Evolutionary conservation across 1,140 invertebrate genomes (phyloP), one percentile per base, ranked within the genome.

Genomic region (Drosophila baimaii): DNA sequence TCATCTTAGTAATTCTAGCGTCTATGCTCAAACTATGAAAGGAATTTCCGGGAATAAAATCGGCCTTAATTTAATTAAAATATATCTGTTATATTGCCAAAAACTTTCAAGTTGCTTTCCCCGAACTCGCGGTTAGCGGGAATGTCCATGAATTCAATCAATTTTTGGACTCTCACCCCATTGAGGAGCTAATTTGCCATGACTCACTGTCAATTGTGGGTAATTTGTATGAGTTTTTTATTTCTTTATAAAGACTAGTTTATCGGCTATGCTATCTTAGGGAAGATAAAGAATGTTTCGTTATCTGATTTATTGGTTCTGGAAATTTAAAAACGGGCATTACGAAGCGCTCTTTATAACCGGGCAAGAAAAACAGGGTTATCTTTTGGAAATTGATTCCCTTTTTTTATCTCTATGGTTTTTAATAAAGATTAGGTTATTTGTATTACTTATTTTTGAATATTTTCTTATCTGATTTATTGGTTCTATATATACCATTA

Each of bases 221-320:
- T 21, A 43, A 55, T 21, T 70, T 70, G 5, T 23, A 21, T 43
- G 35, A 25, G 5, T 70, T 54, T 68, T 68, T 44, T 69, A 71
- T 27, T 70, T 49, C n/a, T 17, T 27, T 39, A 57, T 71, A 70
- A 58, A 27, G 19, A 39, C 33, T 47, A 66, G 35, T 70, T 68
- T 68, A 39, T 71, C 52, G 51, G 27, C 33, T 17, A 27, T 49
- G 62, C 61, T 49, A 66, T 51, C 64, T 65, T 12, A 7, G 17
- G 9, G 17, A 10, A 65, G 66, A 70, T 70, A 70, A 52, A 55
- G 62, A 46, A 35, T 10, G 17, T 23, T 31, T 70, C 10, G 27
- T 69, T 70, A 70, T 70, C 66, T 68, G 37, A 70, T 70, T 70
- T 70, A 70, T 70, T 27, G 39, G 25, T 27, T 66, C 6, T 64